Base-by-base conservation (phyloP, 2,797 vertebrate species). In the Bradypus variegatus region DNA sequence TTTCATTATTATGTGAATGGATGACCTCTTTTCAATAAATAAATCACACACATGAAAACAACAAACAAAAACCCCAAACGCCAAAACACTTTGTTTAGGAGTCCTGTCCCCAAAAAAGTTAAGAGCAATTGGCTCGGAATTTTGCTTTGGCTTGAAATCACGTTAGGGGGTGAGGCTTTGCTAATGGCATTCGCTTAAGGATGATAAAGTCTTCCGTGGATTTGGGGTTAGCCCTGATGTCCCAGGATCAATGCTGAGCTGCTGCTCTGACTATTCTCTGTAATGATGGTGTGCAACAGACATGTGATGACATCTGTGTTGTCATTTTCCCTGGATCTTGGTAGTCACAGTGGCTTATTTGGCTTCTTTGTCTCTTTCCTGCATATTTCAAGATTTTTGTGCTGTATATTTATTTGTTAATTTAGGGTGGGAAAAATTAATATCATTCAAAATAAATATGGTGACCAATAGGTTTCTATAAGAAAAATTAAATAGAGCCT, bases 381-480 rank as follows among this genome's bases (percentile, higher is more conserved):
- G 21, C 29, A 62, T 88, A 81, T 70, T 67, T 78, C 33, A 62
- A 53, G 21, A 18, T 41, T 83, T 60, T 31, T 31, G 38, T 6
- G 21, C 11, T 58, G 23, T 18, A 15, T 41, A 25, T 25, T 5
- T 76, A 41, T 76, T 70, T 27, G 36, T 33, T 82, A n/a, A 77
- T 33, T 13, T 45, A 19, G 9, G 62, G 23, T 53, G 58, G n/a
- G 48, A 12, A 60, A 86, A 79, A 58, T 1, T 14, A 78, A n/a
- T 5, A 27, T 15, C 64, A 64, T 36, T 85, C 84, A 88, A 85
- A 90, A 86, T 91, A 53, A 90, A 38, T 75, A 18, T 91, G 92
- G 96, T 91, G 89, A 90, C 94, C 95, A 96, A 90, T 95, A 95
- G 95, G 69, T 84, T 91, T 76, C 78, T 53, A 45, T 87, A 94